Evolutionary conservation across 2,797 vertebrate genomes (phyloP), one percentile per base, ranked within the genome.

Genomic region (Microctenopoma steveboyesi): DNA sequence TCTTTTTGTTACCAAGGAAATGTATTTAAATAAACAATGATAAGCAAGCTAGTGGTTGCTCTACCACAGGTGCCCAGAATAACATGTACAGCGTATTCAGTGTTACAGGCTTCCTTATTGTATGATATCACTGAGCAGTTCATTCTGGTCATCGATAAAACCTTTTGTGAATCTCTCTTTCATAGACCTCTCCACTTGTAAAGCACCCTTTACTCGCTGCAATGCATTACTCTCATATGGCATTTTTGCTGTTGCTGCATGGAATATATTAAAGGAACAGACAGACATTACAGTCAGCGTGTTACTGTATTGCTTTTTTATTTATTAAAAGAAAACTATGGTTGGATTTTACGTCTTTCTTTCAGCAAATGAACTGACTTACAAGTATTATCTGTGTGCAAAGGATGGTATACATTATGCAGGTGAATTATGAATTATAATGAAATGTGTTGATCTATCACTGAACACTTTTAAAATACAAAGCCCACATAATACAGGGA

Each of bases 1-100:
- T 1, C 22, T 37, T 37, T 50, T 30, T 64, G 78, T 82, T 72
- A 52, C 81, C 69, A 78, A 79, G 72, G 71, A 58, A 78, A 76
- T 54, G 5, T 10, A 39, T 39, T 39, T 10, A 11, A 39, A 39
- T 10, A 39, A 12, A 39, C 37, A 39, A 4, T 42, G 4, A 42
- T 42, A 42, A 42, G 40, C 13, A 42, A 14, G 12, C 11, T 42
- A 14, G 14, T 42, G 12, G 40, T 13, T 10, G 8, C 10, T 61
- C 15, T 64, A 10, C 43, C 7, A 30, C 22, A 35, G 18, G n/a
- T 22, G 43, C 37, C 5, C 18, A 39, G 22, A 69, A 72, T 14
- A 47, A 49, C 16, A 39, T 52, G 47, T 7, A 37, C 39, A 1
- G 40, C 46, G 16, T 48, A 33, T 54, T 33, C 47, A 28, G 8